phyloP scores from a whole-genome alignment of 2,888 invertebrate species.

The Drosophila silvestris region DNA sequence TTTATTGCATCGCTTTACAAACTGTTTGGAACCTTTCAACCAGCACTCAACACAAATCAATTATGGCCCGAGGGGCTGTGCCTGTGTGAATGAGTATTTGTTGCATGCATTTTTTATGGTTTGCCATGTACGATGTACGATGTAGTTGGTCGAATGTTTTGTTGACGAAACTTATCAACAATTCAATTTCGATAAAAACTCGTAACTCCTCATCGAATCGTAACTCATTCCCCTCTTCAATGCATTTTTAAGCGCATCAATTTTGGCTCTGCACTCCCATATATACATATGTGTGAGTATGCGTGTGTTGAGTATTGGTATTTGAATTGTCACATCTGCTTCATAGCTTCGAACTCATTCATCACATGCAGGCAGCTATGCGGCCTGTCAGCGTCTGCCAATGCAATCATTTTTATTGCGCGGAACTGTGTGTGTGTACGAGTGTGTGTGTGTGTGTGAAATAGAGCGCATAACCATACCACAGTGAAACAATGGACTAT shows the following conservation, averaged over 20 bases:
- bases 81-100: conserved; percentile 2
- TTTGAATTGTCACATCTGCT: conserved; percentile 82
- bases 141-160: conserved; percentile 63
- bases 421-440: conserved; percentile 10
- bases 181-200: conserved; percentile 82
- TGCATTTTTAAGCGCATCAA: conserved; percentile 72
- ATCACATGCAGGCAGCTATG: conserved; percentile 70
- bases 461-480: conserved; percentile 68
- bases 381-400: conserved; percentile 69
- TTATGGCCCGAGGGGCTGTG: conserved; percentile 51
- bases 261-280: conserved; percentile 23
- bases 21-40: conserved; percentile 24
- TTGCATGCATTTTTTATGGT: conserved; percentile 32
- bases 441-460: conserved; percentile 35
- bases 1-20: conserved; percentile 16
- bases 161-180: conserved; percentile 81
- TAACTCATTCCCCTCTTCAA: conserved; percentile 63
- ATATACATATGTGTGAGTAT: conserved; percentile 23
- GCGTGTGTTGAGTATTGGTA: conserved; percentile 66
- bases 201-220: conserved; percentile 47
- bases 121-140: conserved; percentile 1
- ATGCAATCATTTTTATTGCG: conserved; percentile 79
- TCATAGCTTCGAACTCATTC: conserved; percentile 77
- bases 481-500: conserved; percentile 62
- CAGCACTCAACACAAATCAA: conserved; percentile 64